Percentiles rank a stretch among this genome's conserved stretches.
Conservation (phyloP, 2,797 vertebrate species). For the Anguilla pacifica region DNA sequence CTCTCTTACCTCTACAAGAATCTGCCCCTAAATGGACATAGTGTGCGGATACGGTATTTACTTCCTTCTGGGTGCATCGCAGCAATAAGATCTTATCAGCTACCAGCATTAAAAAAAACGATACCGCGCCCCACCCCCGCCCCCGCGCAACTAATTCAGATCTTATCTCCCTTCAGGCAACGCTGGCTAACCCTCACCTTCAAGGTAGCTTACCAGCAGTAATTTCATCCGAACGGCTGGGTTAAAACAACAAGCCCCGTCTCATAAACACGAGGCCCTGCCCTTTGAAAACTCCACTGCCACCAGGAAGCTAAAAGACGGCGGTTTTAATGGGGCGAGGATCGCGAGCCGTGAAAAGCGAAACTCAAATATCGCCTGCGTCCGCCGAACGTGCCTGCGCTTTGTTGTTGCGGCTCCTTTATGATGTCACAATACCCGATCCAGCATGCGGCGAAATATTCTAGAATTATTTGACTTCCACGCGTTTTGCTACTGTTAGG, state of each 20-base stretch:
- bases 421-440: not conserved
- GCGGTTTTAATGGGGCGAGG: constrained; percentile 22
- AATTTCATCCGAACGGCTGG: constrained; percentile 65
- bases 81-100: constrained; percentile 50
- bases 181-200: constrained; percentile 48
- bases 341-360: not conserved
- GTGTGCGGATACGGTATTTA: constrained; percentile 23
- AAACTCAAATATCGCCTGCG: too few relatives aligned
- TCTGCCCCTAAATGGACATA: not conserved
- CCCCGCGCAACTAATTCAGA: constrained; percentile 31
- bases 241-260: constrained; percentile 69
- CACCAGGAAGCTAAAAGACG: constrained; percentile 56
- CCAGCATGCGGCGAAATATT: not conserved
- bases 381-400: not conserved
- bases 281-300: constrained; percentile 57
- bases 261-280: constrained; percentile 60
- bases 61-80: constrained; percentile 22
- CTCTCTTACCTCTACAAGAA: not conserved
- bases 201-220: constrained; percentile 49
- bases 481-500: not conserved
- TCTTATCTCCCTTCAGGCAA: constrained; percentile 36
- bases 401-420: not conserved
- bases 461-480: too few relatives aligned
- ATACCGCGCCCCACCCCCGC: constrained; percentile 49
- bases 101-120: constrained; percentile 42